Evolutionary conservation across 1,140 invertebrate genomes (phyloP), one percentile per base, ranked within the genome.

Genomic region (Brachionus angularis): DNA sequence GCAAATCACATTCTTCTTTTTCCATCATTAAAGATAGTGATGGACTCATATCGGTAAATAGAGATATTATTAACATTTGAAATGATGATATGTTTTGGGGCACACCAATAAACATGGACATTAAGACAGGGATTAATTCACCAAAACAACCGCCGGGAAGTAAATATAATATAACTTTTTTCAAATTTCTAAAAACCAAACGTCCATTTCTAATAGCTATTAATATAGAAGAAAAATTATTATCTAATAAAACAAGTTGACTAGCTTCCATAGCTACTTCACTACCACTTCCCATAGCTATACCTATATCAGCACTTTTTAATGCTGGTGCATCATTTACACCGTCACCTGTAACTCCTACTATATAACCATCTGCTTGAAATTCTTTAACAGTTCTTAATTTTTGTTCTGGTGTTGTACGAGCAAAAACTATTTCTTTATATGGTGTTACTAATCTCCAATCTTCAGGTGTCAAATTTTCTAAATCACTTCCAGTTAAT

Each of bases 211-310:
- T 80, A 72, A 83, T 82, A 16, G 81, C 87, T 71, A 76, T 76
- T 90, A 97, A 89, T 72, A 98, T 97, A n/a, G 94, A 98, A 74
- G 89, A 88, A 79, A 99, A 98, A 84, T 98, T 92, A 81, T 98
- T 95, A 78, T 99, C 92, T 1, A 97, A 89, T 12, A 99, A 83
- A 75, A 99, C 98, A 93, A 99, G 97, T 79, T 99, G 96, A 1
- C 96, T 91, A 0, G 96, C 96, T 84, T 99, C 96, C 83, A 98
- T 98, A 77, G 93, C 98, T 0, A 98, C 96, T 82, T 99, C 96
- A 0, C 96, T 98, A 12, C 96, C 96, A 79, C 91, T 91, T 0
- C 96, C 96, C 96, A 99, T 99, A 0, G 96, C 93, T 74, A 98
- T 96, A 23, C 96, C 96, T 80, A 99, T 98, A 77, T 99, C 94